Evolutionary conservation across 2,113 vertebrate species (phyloP).

Genomic region (Misgurnus mizolepis): DNA sequence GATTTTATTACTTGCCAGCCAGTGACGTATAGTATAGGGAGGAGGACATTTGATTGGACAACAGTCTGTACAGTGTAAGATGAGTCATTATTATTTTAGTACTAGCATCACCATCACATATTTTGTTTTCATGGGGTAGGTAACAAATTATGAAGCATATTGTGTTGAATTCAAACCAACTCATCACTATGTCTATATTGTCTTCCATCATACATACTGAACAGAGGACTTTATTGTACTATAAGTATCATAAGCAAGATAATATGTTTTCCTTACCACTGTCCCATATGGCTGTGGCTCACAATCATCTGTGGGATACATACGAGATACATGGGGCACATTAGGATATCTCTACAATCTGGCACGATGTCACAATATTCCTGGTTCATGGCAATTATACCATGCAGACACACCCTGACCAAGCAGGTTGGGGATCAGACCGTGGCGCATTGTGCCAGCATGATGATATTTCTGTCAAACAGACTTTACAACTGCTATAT

Average conservation of each 20-base stretch:
- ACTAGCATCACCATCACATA: too few relatives aligned
- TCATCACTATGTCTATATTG: too few relatives aligned
- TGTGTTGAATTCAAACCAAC: too few relatives aligned
- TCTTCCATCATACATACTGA: too few relatives aligned
- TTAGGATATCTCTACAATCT: constrained; percentile 83
- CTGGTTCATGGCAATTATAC: constrained; percentile 95
- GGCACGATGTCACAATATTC: constrained; percentile 86
- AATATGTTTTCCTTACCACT: constrained; percentile 67
- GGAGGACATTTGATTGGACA: too few relatives aligned
- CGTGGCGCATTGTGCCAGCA: constrained; percentile 90
- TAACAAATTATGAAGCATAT: too few relatives aligned
- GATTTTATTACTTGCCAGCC: too few relatives aligned
- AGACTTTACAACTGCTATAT: too few relatives aligned
- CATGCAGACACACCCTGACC: constrained; percentile 86
- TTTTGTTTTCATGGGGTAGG: too few relatives aligned
- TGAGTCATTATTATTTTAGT: too few relatives aligned
- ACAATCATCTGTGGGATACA: constrained; percentile 89
- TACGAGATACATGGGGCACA: constrained; percentile 85
- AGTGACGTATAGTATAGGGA: too few relatives aligned
- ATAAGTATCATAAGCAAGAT: background rate
- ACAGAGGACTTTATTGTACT: background rate
- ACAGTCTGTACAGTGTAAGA: too few relatives aligned
- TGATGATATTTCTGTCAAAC: constrained; percentile 87
- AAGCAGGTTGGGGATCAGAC: constrained; percentile 94
- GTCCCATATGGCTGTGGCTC: constrained; percentile 73